Evolutionary conservation across 2,797 vertebrate species (phyloP).

Genomic region (Melanogrammus aeglefinus): DNA sequence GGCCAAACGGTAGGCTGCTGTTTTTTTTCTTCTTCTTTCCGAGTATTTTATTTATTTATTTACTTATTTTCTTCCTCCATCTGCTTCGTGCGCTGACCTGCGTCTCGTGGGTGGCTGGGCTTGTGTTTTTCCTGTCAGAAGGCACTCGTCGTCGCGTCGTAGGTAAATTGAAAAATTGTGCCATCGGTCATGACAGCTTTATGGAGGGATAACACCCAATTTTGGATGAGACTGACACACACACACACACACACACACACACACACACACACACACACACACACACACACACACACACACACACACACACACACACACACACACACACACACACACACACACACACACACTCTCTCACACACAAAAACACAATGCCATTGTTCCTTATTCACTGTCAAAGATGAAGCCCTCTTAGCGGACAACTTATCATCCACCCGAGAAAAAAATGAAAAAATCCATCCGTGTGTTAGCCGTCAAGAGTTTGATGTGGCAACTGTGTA

Average conservation of each 20-base stretch:
- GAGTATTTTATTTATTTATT: slow-evolving; percentile 18
- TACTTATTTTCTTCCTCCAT: slow-evolving; percentile 8
- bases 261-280: not conserved
- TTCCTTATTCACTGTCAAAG: slow-evolving; percentile 27
- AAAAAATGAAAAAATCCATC: slow-evolving; percentile 38
- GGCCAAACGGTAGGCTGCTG: slow-evolving; percentile 56
- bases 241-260: not conserved
- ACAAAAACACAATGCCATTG: not conserved
- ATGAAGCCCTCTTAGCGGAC: not conserved
- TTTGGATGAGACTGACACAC: slow-evolving; percentile 16
- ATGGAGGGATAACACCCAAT: slow-evolving; percentile 33
- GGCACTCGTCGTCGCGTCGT: slow-evolving; percentile 29
- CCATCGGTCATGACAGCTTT: slow-evolving; percentile 33
- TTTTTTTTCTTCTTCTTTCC: slow-evolving; percentile 27
- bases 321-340: not conserved
- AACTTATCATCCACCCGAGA: slow-evolving; percentile 24
- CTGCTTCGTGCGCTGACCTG: slow-evolving; percentile 4
- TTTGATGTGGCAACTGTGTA: slow-evolving; percentile 41
- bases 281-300: not conserved
- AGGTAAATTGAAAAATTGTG: slow-evolving; percentile 41
- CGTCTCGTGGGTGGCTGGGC: slow-evolving; percentile 23
- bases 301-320: not conserved
- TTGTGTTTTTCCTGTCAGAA: slow-evolving; percentile 39
- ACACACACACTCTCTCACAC: not conserved
- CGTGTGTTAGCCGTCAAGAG: slow-evolving; percentile 45